Conservation (phyloP, 2,888 invertebrate genomes). For the Andrena camellia region DNA sequence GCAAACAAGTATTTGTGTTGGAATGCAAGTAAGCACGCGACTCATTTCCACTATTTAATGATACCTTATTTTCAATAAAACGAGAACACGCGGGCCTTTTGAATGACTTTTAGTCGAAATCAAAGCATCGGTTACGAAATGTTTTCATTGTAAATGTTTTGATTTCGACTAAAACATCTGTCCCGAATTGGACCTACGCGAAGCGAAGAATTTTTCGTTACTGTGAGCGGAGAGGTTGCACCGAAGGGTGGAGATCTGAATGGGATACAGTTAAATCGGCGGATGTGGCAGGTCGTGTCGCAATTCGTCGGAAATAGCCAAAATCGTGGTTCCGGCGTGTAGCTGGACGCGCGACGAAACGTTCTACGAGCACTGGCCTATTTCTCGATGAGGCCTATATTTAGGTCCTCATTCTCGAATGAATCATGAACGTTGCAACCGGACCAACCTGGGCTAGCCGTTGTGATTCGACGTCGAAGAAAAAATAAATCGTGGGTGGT, state of each 20-base stretch:
- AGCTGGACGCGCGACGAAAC: constrained; percentile 59
- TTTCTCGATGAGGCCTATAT: constrained; percentile 80
- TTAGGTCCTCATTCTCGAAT: constrained; percentile 78
- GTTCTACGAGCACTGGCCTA: constrained; percentile 79
- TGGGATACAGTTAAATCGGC: constrained; percentile 6
- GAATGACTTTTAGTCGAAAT: too few relatives aligned
- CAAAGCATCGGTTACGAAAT: too few relatives aligned
- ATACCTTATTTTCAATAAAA: too few relatives aligned
- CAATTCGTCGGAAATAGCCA: constrained; percentile 82
- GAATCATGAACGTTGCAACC: constrained; percentile 74
- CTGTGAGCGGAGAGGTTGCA: neutral
- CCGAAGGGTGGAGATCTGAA: constrained; percentile 44
- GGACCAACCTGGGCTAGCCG: constrained; percentile 51
- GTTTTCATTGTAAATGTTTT: neutral
- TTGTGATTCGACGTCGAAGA: constrained; percentile 59
- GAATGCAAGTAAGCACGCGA: too few relatives aligned
- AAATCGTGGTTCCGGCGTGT: constrained; percentile 75
- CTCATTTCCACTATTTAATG: too few relatives aligned
- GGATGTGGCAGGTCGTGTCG: constrained; percentile 59
- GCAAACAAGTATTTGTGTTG: too few relatives aligned
- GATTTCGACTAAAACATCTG: neutral
- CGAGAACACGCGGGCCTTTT: too few relatives aligned
- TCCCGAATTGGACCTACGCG: neutral
- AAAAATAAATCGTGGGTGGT: constrained; percentile 53
- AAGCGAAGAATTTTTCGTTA: neutral